Percentiles rank a stretch among this genome's conserved stretches.
These are phyloP conservation scores for Callyntrura guangdongensis DNA, from an alignment of 2,888 invertebrate species.

Conservation along the genomic window DNA sequence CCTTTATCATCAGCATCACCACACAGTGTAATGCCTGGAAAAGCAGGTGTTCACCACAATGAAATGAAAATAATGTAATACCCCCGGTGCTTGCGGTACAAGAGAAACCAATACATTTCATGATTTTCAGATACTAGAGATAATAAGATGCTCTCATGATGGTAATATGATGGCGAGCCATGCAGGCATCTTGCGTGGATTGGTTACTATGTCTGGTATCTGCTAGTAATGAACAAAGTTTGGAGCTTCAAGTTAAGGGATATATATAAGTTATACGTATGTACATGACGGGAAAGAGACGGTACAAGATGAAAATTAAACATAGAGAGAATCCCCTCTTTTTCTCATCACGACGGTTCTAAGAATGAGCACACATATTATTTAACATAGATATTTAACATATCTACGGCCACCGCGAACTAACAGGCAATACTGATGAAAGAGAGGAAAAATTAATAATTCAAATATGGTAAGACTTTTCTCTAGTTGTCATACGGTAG, in stretches of 20 bases:
- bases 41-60: constrained; percentile 28
- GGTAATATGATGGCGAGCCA: constrained; percentile 2
- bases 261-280: background rate
- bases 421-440: background rate
- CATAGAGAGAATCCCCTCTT: constrained; percentile 42
- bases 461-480: constrained; percentile 38
- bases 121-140: constrained; percentile 41
- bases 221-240: background rate
- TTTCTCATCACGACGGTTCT: constrained; percentile 14
- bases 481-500: constrained; percentile 15
- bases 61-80: constrained; percentile 32
- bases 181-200: constrained; percentile 9
- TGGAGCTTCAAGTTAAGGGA: background rate
- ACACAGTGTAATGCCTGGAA: background rate
- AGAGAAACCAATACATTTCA: constrained; percentile 54
- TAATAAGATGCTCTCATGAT: constrained; percentile 20
- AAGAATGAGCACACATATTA: background rate
- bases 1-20: background rate
- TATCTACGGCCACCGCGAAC: background rate
- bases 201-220: background rate
- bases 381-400: constrained; percentile 7
- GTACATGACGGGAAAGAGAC: background rate
- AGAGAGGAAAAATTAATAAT: constrained; percentile 49
- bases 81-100: background rate
- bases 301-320: constrained; percentile 15